Evolutionary conservation across 2,888 invertebrate genomes (phyloP).

Genomic region (Pecten maximus): DNA sequence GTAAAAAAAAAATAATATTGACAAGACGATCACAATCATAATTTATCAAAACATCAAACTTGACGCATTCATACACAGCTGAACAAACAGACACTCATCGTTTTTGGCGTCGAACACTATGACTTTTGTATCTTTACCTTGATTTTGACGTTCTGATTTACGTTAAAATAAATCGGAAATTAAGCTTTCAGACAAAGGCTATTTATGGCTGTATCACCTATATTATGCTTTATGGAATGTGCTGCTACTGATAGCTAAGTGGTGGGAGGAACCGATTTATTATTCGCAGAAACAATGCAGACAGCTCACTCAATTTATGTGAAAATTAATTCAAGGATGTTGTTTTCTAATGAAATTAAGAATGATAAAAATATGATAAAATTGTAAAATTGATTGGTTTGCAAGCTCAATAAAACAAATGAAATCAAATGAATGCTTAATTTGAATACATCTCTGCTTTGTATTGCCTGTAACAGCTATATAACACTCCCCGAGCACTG

Average conservation of each 20-base stretch:
- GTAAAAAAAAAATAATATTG: too few species aligned
- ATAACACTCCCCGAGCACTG: neutral
- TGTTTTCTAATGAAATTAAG: neutral
- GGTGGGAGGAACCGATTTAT: neutral
- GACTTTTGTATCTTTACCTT: neutral
- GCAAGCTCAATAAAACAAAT: neutral
- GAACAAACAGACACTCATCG: too few species aligned
- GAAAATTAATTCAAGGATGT: neutral
- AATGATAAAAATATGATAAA: neutral
- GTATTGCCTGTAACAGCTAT: neutral
- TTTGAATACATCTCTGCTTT: neutral
- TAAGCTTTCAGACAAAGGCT: neutral
- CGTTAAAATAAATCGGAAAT: neutral
- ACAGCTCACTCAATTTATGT: neutral
- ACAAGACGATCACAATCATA: too few species aligned
- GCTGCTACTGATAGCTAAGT: neutral
- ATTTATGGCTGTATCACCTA: neutral
- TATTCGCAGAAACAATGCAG: neutral
- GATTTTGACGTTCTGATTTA: neutral
- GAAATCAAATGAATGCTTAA: slow-evolving; percentile 25
- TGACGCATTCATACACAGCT: too few species aligned
- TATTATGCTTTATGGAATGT: neutral
- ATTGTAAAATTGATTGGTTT: neutral
- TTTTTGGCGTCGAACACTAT: neutral
- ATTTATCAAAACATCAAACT: too few species aligned